Base-by-base conservation (phyloP, 2,113 vertebrate species). In the Leuciscus idus region DNA sequence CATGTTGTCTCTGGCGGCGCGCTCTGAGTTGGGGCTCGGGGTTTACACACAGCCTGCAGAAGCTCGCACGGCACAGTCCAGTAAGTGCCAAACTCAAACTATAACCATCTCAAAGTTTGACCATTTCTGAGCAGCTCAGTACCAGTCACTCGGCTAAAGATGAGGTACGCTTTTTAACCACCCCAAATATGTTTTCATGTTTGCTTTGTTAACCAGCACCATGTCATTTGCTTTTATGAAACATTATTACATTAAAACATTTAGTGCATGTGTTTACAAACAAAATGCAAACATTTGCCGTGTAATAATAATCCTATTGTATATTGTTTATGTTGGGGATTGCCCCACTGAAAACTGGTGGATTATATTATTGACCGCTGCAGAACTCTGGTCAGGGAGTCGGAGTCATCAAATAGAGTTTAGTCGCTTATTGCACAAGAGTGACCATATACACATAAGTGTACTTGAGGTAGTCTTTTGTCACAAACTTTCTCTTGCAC, bases 31-130 rank as follows among this genome's bases (percentile, higher is more conserved):
- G 93, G 98, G 98, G 6, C 92, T 98, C 33, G 98, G 98, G 4
- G 96, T 98, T 87, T 97, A 96, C 90, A 97, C 97, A 28, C 95
- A 95, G 33, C 94, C 93, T 0, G 89, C 97, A 0, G 95, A 97
- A 92, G 95, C 96, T 88, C 94, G 95, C 88, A 99, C 97, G 0
- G 96, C 97, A 62, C 97, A 97, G 87, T 98, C 98, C 89, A 96
- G 98, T 99, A 96, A 98, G 98, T 97, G 64, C 26, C 52, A 48
- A 30, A 30, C 43, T 66, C 59, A 68, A 43, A 62, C 19, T 68
- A 36, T 21, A 21, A 21, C 13, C 13, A n/a, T n/a, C 8, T 19
- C 23, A 33, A 21, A 6, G 52, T 55, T 17, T 21, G 66, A 36
- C 30, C 17, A 70, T 10, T 72, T 39, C 8, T 39, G 9, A 72